A percentile compares a stretch with the other conserved stretches of the same genome.
Evolutionary conservation across 2,113 vertebrate genomes (phyloP).

Genomic region (Sminthopsis crassicaudata): DNA sequence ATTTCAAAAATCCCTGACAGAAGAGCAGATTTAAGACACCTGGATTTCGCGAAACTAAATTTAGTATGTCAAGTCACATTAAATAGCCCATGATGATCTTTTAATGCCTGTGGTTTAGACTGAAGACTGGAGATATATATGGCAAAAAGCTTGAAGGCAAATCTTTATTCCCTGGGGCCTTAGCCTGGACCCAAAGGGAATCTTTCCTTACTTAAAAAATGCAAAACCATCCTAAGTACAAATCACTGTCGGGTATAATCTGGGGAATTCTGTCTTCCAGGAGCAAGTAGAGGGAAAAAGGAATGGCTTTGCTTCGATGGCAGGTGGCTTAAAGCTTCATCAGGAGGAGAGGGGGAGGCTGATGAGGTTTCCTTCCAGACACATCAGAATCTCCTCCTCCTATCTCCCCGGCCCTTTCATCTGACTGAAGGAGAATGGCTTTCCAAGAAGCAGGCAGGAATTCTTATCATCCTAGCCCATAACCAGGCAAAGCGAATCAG

Average conservation of each 20-base stretch:
- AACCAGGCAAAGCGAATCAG: slow-evolving; percentile 33
- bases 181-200: background rate
- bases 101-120: background rate
- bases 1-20: background rate
- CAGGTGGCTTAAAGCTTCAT: slow-evolving; percentile 29
- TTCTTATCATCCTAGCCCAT: background rate
- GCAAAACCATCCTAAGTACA: background rate
- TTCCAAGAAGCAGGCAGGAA: slow-evolving; percentile 33
- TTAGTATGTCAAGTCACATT: background rate
- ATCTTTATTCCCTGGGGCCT: background rate
- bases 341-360: slow-evolving; percentile 16
- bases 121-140: background rate
- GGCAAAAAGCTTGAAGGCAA: background rate
- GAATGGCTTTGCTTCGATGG: background rate
- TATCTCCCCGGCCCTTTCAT: background rate
- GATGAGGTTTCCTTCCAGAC: slow-evolving; percentile 7
- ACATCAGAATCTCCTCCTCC: background rate
- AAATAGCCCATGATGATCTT: accelerated
- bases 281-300: slow-evolving; percentile 34
- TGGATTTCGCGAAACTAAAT: background rate
- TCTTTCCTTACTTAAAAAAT: background rate
- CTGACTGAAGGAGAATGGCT: background rate
- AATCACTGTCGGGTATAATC: background rate
- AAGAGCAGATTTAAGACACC: background rate
- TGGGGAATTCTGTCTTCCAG: background rate